Base-by-base conservation (phyloP, 2,797 vertebrate genomes). In the Peromyscus melanophrys region DNA sequence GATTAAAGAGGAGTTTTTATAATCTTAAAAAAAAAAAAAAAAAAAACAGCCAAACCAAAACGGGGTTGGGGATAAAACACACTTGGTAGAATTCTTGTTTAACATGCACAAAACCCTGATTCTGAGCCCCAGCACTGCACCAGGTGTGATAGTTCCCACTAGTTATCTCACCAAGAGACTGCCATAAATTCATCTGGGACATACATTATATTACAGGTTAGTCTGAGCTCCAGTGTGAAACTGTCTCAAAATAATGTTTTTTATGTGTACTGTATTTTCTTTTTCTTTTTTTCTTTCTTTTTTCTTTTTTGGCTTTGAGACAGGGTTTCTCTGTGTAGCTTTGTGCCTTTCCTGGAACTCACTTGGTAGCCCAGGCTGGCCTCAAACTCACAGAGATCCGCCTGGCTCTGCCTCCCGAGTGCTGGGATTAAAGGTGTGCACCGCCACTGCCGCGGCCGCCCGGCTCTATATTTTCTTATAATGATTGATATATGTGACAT, bases 1-100 rank as follows among this genome's bases (percentile, higher is more conserved):
- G 91, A 98, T 97, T 98, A 98, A 98, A 97, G 97, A 77, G 96
- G 96, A 91, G 40, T 96, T 97, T 98, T 98, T 96, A 96, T 96
- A 94, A 93, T 90, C 57, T 67, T 59, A 13, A 52, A 52, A 52
- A 52, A 52, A 46, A 77, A 29, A 77, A 12, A n/a, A 55, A 37
- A 57, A 57, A 37, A 59, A n/a, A n/a, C n/a, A n/a, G 34, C 23
- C 55, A 82, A 27, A 61, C 80, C 78, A 81, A 81, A 57, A 82
- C 16, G 7, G 59, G 25, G 37, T 43, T 84, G 23, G 10, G 9
- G 37, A 63, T 46, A 31, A 34, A 65, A 61, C 17, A 46, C 29
- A 65, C 59, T 84, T 46, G 61, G 61, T 46, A 84, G 40, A 63
- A 84, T 65, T 61, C 10, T 31, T 84, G 37, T 40, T 65, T 84